Evolutionary conservation across 2,113 vertebrate species (phyloP), one percentile per base, ranked within the genome.

Genomic region (Rhodinocichla rosea): DNA sequence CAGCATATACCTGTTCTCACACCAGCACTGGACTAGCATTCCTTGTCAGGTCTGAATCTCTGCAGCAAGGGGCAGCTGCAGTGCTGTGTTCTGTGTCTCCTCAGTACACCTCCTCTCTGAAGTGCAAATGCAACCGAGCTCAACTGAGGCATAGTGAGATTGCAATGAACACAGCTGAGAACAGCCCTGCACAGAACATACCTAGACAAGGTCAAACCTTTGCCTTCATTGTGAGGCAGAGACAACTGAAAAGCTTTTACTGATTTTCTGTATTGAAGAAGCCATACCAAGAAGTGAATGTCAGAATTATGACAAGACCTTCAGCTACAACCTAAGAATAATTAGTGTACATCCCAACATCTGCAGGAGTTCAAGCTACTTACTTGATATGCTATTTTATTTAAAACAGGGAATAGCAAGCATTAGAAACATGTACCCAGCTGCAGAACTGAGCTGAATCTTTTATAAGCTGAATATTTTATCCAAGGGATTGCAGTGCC

Each of bases 61-160:
- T 70, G 11, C 3, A 1, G 4, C 26, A 37, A 30, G 2, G 3
- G 24, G 42, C 15, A 63, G 55, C 20, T n/a, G n/a, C 50, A 49
- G 60, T 6, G 28, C 10, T 67, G 57, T 71, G 49, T 15, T 13
- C 23, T 49, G 23, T 33, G 1, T 24, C 35, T 62, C 24, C 32
- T n/a, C 37, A 16, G 13, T 8, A 3, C 9, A 11, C 10, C 10
- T 79, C 23, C 23, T 33, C 47, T 35, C 70, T 52, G 39, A 52
- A 64, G 12, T 10, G 53, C 27, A 79, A 68, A 68, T 3, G 13
- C 11, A 68, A 4, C 26, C 1, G 0, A 68, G 26, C 10, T 92
- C 44, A 49, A 8, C 15, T 0, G 0, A 60, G 3, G 1, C 0
- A 0, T 24, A 28, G 35, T 15, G 50, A 64, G 32, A 23, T 7